Conservation (phyloP, 37 sponge, comb jelly and placozoan species). For the Spongilla lacustris region DNA sequence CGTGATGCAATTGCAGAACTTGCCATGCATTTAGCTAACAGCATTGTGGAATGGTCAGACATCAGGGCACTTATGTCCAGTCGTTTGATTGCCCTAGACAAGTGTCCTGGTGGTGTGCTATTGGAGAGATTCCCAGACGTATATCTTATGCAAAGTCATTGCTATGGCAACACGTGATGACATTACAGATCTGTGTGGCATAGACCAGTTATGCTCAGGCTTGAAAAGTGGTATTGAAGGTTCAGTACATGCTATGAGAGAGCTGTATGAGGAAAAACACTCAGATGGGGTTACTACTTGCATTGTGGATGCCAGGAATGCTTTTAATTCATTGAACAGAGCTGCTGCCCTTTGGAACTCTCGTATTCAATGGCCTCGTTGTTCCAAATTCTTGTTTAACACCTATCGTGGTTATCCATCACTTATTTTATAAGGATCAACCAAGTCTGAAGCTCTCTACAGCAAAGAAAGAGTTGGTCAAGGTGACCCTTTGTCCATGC, state of each 20-base stretch:
- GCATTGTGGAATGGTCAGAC: too few species aligned
- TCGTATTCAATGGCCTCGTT: constrained; percentile 27
- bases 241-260: constrained; percentile 38
- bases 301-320: constrained; percentile 34
- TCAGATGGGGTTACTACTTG: constrained; percentile 21
- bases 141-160: constrained; percentile 24
- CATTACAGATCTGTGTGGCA: constrained; percentile 18
- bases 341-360: constrained; percentile 20
- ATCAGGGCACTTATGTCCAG: background rate
- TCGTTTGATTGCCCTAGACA: background rate
- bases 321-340: too few species aligned
- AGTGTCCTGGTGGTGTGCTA: constrained; percentile 13
- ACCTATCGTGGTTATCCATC: constrained; percentile 30
- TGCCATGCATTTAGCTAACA: background rate
- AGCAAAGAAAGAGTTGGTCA: constrained; percentile 53
- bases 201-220: constrained; percentile 23
- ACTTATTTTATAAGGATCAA: constrained; percentile 13
- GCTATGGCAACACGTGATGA: constrained; percentile 23
- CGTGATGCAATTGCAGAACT: constrained; percentile 17
- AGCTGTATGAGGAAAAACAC: constrained; percentile 35
- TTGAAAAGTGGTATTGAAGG: too few species aligned
- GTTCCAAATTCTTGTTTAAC: constrained; percentile 38
- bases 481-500: constrained; percentile 36
- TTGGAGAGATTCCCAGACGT: constrained; percentile 11
- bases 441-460: background rate